These are phyloP conservation scores for Cetonia aurata DNA, from an alignment of 2,888 invertebrate species.

Conservation along the genomic window DNA sequence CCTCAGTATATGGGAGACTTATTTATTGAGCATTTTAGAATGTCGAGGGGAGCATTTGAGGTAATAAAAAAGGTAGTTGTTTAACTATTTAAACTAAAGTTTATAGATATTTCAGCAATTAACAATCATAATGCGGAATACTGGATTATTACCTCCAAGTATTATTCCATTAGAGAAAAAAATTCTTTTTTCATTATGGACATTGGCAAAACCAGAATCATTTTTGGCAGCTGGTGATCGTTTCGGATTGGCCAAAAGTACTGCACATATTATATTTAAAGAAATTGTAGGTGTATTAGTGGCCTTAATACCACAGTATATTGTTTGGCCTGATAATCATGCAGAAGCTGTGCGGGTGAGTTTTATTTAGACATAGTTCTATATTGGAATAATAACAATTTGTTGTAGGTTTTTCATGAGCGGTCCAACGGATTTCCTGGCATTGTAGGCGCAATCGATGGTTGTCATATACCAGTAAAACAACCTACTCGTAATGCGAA, in stretches of 20 bases:
- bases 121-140: too few relatives aligned
- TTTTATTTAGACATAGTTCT: background rate
- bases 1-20: background rate
- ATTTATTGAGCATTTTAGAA: too few relatives aligned
- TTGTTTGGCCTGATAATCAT: constrained; percentile 21
- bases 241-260: background rate
- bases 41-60: too few relatives aligned
- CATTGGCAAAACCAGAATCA: constrained; percentile 8
- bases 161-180: constrained; percentile 9
- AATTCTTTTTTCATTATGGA: constrained; percentile 3
- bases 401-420: constrained; percentile 5
- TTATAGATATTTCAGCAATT: too few relatives aligned
- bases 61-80: too few relatives aligned
- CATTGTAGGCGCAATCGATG: too few relatives aligned
- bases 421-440: constrained; percentile 13
- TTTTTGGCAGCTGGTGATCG: too few relatives aligned
- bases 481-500: constrained; percentile 31
- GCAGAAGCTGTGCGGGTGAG: constrained; percentile 1
- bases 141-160: too few relatives aligned
- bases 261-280: constrained; percentile 16
- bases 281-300: constrained; percentile 22
- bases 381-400: background rate
- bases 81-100: too few relatives aligned
- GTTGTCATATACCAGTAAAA: constrained; percentile 31
- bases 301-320: constrained; percentile 19